These are phyloP conservation scores for Adelges cooleyi DNA, from an alignment of 1,140 invertebrate species.

Conservation along the genomic window DNA sequence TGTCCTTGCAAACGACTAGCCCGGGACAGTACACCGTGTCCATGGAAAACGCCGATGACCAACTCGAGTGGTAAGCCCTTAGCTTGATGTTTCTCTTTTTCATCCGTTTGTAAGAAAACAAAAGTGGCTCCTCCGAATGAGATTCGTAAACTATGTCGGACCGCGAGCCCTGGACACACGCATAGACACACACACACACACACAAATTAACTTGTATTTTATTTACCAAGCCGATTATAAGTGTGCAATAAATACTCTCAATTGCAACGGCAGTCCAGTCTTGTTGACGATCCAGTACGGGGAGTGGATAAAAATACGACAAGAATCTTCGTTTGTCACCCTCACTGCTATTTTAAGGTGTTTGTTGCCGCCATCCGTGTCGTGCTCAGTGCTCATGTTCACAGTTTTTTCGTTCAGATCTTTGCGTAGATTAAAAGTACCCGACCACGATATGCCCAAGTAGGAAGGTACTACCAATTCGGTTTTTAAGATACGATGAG, in stretches of 20 bases:
- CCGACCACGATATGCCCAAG: conserved; percentile 56
- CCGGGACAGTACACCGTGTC: conserved; percentile 60
- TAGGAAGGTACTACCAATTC: conserved; percentile 45
- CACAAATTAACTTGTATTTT: neutral
- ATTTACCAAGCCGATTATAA: too few species aligned
- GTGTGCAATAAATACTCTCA: conserved; percentile 62
- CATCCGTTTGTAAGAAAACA: conserved; percentile 58
- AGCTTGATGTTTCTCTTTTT: conserved; percentile 49
- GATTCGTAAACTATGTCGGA: conserved; percentile 56
- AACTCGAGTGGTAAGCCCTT: conserved; percentile 56
- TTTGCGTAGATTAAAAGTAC: conserved; percentile 52
- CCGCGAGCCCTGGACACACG: conserved; percentile 46
- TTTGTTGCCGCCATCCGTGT: conserved; percentile 52
- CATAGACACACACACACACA: conserved; percentile 7
- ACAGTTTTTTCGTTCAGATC: conserved; percentile 56
- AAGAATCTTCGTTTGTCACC: conserved; percentile 47
- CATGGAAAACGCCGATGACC: conserved; percentile 58
- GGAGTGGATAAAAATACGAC: conserved; percentile 58
- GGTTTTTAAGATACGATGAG: conserved; percentile 31
- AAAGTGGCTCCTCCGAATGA: conserved; percentile 49
- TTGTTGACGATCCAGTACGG: conserved; percentile 90
- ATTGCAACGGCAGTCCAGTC: conserved; percentile 61
- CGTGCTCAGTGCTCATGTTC: conserved; percentile 53
- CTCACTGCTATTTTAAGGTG: conserved; percentile 55
- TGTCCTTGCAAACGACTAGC: conserved; percentile 57